These are phyloP conservation scores for Poeciliopsis gracilis DNA, from an alignment of 2,797 vertebrate species.

Conservation along the genomic window DNA sequence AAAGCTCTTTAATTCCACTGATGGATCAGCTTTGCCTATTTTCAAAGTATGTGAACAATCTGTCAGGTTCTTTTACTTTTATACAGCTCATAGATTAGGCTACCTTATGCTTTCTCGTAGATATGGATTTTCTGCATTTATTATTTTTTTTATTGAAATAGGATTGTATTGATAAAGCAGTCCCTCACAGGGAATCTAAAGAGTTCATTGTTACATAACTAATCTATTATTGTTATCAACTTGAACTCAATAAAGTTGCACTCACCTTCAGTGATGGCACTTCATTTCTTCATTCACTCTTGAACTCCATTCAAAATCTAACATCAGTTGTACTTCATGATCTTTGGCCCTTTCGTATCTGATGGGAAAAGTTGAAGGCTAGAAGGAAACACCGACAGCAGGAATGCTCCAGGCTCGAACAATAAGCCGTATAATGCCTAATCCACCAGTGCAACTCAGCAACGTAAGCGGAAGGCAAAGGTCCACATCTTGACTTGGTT, in stretches of 20 bases:
- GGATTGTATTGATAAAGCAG: conserved; percentile 17
- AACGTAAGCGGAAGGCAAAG: conserved; percentile 62
- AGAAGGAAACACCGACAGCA: neutral
- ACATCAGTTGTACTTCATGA: conserved; percentile 15
- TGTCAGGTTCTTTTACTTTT: conserved; percentile 20
- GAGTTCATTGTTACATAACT: conserved; percentile 42
- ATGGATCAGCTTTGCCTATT: conserved; percentile 4
- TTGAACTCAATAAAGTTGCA: neutral
- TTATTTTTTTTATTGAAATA: conserved; percentile 29
- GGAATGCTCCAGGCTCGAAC: conserved; percentile 29
- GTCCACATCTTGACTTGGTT: conserved; percentile 61
- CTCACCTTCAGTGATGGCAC: conserved; percentile 55
- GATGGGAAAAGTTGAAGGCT: conserved; percentile 11
- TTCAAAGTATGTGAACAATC: conserved; percentile 29
- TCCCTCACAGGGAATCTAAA: conserved; percentile 20
- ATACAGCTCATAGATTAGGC: conserved; percentile 7
- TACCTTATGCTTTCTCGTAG: conserved; percentile 20
- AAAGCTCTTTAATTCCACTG: conserved; percentile 1
- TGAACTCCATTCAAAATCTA: conserved; percentile 48
- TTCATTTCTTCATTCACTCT: conserved; percentile 29
- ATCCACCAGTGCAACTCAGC: conserved; percentile 63
- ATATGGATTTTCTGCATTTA: conserved; percentile 18
- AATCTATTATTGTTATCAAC: conserved; percentile 16
- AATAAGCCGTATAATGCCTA: conserved; percentile 61
- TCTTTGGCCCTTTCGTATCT: conserved; percentile 30